Conservation (phyloP, 2,113 vertebrate genomes). For the Anser brachyrhynchus region DNA sequence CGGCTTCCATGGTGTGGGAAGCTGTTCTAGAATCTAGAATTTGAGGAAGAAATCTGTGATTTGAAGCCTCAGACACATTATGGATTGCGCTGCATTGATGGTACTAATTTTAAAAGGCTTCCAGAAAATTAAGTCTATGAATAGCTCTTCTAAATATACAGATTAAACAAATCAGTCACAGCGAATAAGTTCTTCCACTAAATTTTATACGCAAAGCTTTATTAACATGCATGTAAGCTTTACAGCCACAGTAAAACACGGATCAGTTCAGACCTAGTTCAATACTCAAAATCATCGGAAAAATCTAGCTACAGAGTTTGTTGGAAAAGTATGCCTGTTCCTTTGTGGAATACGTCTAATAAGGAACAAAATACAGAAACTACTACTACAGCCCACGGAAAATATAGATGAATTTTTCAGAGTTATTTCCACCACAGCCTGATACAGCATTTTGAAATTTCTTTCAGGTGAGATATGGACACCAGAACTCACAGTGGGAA, state of each 20-base stretch:
- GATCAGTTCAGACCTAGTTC: not conserved
- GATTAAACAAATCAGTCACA: not conserved
- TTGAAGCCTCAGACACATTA: not conserved
- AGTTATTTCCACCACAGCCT: not conserved
- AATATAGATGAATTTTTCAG: not conserved
- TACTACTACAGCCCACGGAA: not conserved
- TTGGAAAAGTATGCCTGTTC: not conserved
- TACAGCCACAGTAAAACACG: not conserved
- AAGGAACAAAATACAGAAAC: not conserved
- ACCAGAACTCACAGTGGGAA: not conserved
- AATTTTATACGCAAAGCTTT: not conserved
- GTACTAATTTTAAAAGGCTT: not conserved
- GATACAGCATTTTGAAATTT: not conserved
- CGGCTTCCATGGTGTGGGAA: not conserved
- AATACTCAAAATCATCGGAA: fast-evolving
- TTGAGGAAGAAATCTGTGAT: not conserved
- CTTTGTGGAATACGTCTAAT: not conserved
- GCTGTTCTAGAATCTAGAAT: not conserved
- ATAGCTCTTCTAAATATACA: not conserved
- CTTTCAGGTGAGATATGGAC: not conserved
- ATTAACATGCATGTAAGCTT: not conserved
- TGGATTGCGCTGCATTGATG: not conserved
- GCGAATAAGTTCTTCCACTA: not conserved
- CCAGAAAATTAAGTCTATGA: not conserved
- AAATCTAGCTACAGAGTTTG: not conserved